Base-by-base conservation (phyloP, 2,113 vertebrate species). In the Taxidea taxus region DNA sequence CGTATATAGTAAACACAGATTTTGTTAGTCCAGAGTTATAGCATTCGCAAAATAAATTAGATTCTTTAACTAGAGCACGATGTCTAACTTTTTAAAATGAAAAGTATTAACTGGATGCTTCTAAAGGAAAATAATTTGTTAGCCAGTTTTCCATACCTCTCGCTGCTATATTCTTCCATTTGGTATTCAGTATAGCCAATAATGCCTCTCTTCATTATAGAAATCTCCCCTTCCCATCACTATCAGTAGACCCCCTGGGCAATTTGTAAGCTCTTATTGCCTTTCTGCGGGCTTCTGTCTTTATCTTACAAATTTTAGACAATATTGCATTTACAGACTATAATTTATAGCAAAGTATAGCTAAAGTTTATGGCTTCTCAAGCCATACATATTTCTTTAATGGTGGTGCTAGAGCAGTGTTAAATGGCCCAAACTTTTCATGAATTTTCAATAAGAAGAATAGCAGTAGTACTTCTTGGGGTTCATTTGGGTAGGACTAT, bases 21-120 rank as follows among this genome's bases (percentile, higher is more conserved):
- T 89, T 92, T 87, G 72, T 87, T 64, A 95, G 14, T 18, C n/a
- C 78, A 93, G 60, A 95, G 49, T 92, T 90, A 66, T 49, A 75
- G 56, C 60, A 90, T 31, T 84, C 78, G 31, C 10, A 66, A 96
- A 78, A 72, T 62, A 64, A 78, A 78, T 56, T 86, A 10, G 34
- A 72, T 93, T 90, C 6, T 95, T 96, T 85, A 94, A 90, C 18
- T 86, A 62, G 94, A 58, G 29, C 64, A 58, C 9, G 77, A 42
- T 74, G 29, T 96, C 42, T 97, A 34, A 83, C 64, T 96, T 96
- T 92, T 95, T 42, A 78, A 97, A 97, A 80, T 80, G 87, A 54
- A 75, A 90, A 62, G 54, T 87, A 14, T 90, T 49, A 92, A 82
- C 82, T 84, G 21, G 94, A 83, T 83, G 25, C 27, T 93, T 83